Evolutionary conservation across 2,113 vertebrate species (phyloP), one percentile per base, ranked within the genome.

Genomic region (Coregonus clupeaformis): DNA sequence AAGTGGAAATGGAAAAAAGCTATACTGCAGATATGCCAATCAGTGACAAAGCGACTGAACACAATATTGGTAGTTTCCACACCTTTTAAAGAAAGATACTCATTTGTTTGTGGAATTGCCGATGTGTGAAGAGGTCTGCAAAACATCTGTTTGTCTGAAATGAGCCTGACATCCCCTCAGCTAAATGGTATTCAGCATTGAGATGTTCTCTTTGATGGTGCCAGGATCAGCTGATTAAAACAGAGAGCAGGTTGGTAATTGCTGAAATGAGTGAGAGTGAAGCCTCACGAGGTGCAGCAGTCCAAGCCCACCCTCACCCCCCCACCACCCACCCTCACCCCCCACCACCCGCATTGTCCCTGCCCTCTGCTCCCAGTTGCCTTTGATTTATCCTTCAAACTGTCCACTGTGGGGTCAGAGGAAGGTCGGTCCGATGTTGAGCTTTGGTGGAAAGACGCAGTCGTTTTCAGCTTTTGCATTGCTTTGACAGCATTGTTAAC

Each of bases 121-220:
- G 36, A 42, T 7, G 9, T 42, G 36, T 11, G 36, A 42, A 42
- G 36, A 42, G 9, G 9, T 42, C 36, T 42, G 36, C 36, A 42
- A 7, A 42, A 42, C 36, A 42, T 42, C 36, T 42, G 27, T 64
- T 64, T 25, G 62, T 27, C 25, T 22, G 25, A 64, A 60, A 42
- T 55, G 52, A 55, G 20, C 13, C 6, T 18, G 52, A 55, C 52
- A 20, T 18, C 24, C 22, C 77, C 60, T 22, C 73, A 47, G 65
- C 76, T 80, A 84, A 77, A 12, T 67, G 70, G 47, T 12, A 3
- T 73, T 66, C 13, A 75, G 70, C 63, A 49, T 47, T 71, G 62
- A 64, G 71, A 6, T 59, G 68, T 42, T 42, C 3, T 7, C 74
- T 74, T 69, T 76, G 73, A 80, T 45, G 64, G 68, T 36, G 59